phyloP scores from a whole-genome alignment of 2,888 invertebrate species.

The Folsomia manolachei region DNA sequence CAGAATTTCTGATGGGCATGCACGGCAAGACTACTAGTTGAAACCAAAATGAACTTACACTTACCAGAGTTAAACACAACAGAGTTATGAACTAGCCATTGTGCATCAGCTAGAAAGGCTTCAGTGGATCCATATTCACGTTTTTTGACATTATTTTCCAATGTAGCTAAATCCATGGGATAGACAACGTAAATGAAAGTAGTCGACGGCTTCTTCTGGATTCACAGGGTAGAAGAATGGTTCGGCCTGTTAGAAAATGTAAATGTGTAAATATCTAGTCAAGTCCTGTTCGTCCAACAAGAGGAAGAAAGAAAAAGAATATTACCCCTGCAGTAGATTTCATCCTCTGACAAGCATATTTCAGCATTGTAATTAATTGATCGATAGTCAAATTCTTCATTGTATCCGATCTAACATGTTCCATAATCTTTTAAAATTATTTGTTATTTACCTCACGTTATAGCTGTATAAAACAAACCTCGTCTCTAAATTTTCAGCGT shows the following conservation, averaged over 20 bases:
- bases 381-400: conserved; percentile 72
- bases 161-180: conserved; percentile 76
- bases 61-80: conserved; percentile 84
- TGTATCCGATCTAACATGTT: conserved; percentile 56
- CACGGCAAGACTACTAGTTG: background rate
- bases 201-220: conserved; percentile 67
- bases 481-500: conserved; percentile 69
- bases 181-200: conserved; percentile 78
- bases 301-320: no score
- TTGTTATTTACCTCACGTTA: no score
- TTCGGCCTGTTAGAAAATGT: conserved; percentile 62
- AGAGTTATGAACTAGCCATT: conserved; percentile 92
- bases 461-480: conserved; percentile 59
- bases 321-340: conserved; percentile 75
- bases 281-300: no score
- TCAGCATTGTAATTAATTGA: conserved; percentile 73
- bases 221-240: conserved; percentile 77
- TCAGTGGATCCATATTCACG: conserved; percentile 81
- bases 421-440: no score
- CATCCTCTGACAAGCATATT: conserved; percentile 77
- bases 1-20: background rate
- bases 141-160: conserved; percentile 72
- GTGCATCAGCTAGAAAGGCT: conserved; percentile 82
- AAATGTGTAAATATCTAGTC: no score
- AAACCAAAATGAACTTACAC: conserved; percentile 52